Evolutionary conservation across 2,888 invertebrate genomes (phyloP), one percentile per base, ranked within the genome.

Genomic region (Tromatobia lineatoria): DNA sequence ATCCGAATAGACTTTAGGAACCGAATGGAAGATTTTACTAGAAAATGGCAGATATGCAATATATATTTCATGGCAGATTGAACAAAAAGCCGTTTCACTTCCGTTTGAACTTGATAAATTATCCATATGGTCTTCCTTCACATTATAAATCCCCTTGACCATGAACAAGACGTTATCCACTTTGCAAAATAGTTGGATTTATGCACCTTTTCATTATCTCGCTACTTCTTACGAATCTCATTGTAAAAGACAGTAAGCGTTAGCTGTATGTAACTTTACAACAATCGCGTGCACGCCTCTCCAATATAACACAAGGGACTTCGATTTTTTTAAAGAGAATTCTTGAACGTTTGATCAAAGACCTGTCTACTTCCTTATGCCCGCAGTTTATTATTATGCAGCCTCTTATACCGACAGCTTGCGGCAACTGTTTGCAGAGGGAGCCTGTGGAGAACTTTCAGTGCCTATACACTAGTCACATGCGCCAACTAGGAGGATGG

Each of bases 341-440:
- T 18, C 34, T 23, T 45, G 54, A 45, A 45, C n/a, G 34, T n/a
- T n/a, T 38, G 64, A 64, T 64, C 29, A 64, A 64, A 50, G 50
- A 18, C 18, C 50, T 18, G 18, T n/a, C 50, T 18, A 18, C 18
- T 50, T 50, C 18, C 10, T 18, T 18, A 50, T 50, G 50, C 50
- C 15, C 50, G n/a, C 6, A 7, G 18, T 50, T 50, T 50, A 20
- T 50, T 50, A 50, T 50, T 50, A 50, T 8, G 8, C 50, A 18
- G 18, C n/a, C 18, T 18, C 50, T 8, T n/a, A 18, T 18, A 50
- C 18, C 18, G 50, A 50, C 50, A 50, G 18, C 18, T 50, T 50
- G n/a, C n/a, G n/a, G 18, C 4, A 50, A 50, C 18, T 50, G 18
- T 8, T 18, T 10, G 50, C 50, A 18, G 50, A 50, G 50, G 50